Percentiles rank a stretch among this genome's conserved stretches.
phyloP scores from a whole-genome alignment of 2,113 vertebrate species.

The Trichomycterus rosablanca region DNA sequence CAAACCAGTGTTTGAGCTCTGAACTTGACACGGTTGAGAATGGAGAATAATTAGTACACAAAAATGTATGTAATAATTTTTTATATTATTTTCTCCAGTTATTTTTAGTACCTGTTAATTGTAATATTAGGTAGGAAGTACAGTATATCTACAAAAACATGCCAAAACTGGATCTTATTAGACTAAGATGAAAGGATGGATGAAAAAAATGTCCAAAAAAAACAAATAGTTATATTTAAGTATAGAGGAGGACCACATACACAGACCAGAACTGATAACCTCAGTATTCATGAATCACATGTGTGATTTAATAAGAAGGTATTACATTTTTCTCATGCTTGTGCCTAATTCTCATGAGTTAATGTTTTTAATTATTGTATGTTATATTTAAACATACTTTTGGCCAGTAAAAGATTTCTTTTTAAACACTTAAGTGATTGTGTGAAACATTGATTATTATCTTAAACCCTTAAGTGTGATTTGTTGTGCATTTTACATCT shows the following conservation, averaged over 20 bases:
- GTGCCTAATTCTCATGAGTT: conserved; percentile 10
- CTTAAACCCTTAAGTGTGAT: conserved; percentile 16
- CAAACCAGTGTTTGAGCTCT: no score
- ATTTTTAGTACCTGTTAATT: no score
- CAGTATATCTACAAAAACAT: background rate
- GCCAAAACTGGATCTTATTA: no score
- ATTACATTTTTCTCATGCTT: background rate
- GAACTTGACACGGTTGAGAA: no score
- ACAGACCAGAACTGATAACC: background rate
- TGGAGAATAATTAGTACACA: no score
- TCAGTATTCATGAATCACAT: background rate
- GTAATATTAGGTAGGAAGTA: no score
- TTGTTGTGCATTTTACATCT: background rate
- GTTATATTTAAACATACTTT: background rate
- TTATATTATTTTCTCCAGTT: no score
- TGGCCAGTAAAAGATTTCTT: background rate
- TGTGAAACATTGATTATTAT: no score
- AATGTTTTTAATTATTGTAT: conserved; percentile 5
- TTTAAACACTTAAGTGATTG: background rate
- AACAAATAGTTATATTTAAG: background rate
- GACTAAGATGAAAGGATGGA: no score
- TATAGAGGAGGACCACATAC: background rate
- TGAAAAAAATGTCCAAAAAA: background rate
- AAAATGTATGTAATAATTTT: no score
- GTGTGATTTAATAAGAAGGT: background rate